Base-by-base conservation (phyloP, 2,888 invertebrate species). In the Orgyia antiqua region DNA sequence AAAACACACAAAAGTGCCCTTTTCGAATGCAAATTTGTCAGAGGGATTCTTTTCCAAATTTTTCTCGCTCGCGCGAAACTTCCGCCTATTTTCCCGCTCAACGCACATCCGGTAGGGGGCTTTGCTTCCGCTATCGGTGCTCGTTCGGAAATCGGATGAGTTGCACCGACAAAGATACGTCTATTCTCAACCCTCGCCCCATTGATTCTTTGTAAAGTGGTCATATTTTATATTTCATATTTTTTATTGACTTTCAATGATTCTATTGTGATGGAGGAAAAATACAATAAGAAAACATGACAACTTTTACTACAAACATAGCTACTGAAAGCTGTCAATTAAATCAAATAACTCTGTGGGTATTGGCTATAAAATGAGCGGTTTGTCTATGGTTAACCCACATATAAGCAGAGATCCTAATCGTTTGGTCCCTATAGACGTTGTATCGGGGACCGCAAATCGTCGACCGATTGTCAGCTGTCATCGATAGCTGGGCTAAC, bases 61-160 rank as follows among this genome's bases (percentile, higher is more conserved):
- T 75, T 76, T 75, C 64, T 59, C 62, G 59, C 64, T 61, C 67
- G 69, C 48, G 64, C 58, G 72, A 73, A 72, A 78, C 82, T 84
- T 84, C 84, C 86, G 83, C 74, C 77, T 78, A 79, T 84, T 86
- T 84, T 86, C 83, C 74, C 82, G 83, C 76, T 80, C 77, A 68
- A 66, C 76, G 79, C 79, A 71, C 77, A 67, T 78, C 77, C 77
- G 73, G 69, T 53, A 57, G 70, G 73, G 70, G 70, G 66, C 62
- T 62, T 63, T 59, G 65, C 65, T 68, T 74, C 71, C 71, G 76
- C 58, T 69, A 70, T 72, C 69, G 68, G 73, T 54, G 57, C 63
- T 56, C 68, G 69, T 70, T 71, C 73, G 77, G 75, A 74, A 77
- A 80, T 79, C 75, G 75, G 74, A 70, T 71, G 73, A 70, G 60